Base-by-base conservation (phyloP, 92 coral and sea anemone genomes). In the Montipora capitata region DNA sequence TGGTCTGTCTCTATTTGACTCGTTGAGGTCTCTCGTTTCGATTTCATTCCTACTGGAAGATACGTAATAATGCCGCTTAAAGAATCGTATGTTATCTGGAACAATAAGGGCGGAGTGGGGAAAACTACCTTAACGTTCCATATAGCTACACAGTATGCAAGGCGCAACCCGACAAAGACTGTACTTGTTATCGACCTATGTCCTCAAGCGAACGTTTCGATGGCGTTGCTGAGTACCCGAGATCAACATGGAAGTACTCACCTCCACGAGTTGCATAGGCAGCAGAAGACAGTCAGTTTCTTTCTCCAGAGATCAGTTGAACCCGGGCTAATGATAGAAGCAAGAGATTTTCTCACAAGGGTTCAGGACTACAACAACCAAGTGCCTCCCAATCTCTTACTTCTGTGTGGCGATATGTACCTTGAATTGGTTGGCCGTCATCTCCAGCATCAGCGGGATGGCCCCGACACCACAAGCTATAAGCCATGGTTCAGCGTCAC, bases 61-160 rank as follows among this genome's bases (percentile, higher is more conserved):
- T 52, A 8, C 11, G 10, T 52, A 10, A 77, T 40, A 43, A 80
- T 80, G 85, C 76, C 85, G 0, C 76, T 80, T 5, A 65, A 65
- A 48, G 85, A 80, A 38, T 80, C 85, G 7, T 80, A 65, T 16
- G 85, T 80, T 4, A 66, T 83, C 51, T 82, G 76, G 77, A 82
- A 82, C 70, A 82, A 82, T 40, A 82, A 82, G 17, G 87, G 87
- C 0, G 87, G 87, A 70, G 87, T 83, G 40, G 87, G 87, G 35
- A 83, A 83, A 41, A 71, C 72, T 43, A 83, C 87, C 40, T 80
- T 83, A 4, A 61, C 79, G 14, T 72, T 70, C 35, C 87, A 83
- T 39, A 57, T 83, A 17, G 87, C 80, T 59, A 51, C 78, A 7
- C 38, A n/a, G 72, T 83, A 56, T 40, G 79, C 87, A 3, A n/a